Percentiles rank a stretch among this genome's conserved stretches.
Evolutionary conservation across 2,888 invertebrate genomes (phyloP).

Genomic region (Thyatira batis): DNA sequence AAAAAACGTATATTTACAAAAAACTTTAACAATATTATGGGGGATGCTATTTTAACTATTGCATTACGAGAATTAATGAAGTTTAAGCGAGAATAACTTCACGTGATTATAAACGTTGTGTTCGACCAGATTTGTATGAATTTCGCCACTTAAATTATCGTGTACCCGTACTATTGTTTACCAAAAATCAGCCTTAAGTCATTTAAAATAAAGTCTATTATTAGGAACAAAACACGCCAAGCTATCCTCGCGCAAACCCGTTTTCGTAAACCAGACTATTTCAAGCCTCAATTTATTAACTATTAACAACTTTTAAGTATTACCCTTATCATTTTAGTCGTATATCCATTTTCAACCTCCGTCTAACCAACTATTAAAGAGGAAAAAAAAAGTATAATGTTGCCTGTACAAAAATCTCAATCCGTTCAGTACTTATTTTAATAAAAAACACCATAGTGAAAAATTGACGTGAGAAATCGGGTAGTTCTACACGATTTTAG

Average conservation of each 20-base stretch:
- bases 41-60: slow-evolving; percentile 22
- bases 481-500: slow-evolving; percentile 33
- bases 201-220: slow-evolving; percentile 72
- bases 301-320: slow-evolving; percentile 26
- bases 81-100: slow-evolving; percentile 59
- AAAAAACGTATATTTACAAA: slow-evolving; percentile 54
- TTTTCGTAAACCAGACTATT: slow-evolving; percentile 21
- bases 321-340: slow-evolving; percentile 38
- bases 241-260: slow-evolving; percentile 61
- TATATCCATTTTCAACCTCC: slow-evolving; percentile 42
- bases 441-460: slow-evolving; percentile 41
- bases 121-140: slow-evolving; percentile 40
- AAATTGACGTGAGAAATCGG: slow-evolving; percentile 44
- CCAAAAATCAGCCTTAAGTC: slow-evolving; percentile 72
- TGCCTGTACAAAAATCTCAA: slow-evolving; percentile 67
- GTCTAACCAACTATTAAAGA: slow-evolving; percentile 27
- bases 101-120: slow-evolving; percentile 38
- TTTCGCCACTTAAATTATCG: slow-evolving; percentile 47
- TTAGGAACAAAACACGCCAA: slow-evolving; percentile 72
- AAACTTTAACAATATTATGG: slow-evolving; percentile 23
- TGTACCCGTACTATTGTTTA: slow-evolving; percentile 73
- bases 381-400: background rate
- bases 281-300: slow-evolving; percentile 47
- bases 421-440: slow-evolving; percentile 34
- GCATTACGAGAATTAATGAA: slow-evolving; percentile 14